Conservation (phyloP, 2,113 vertebrate species). For the Macquaria australasica region DNA sequence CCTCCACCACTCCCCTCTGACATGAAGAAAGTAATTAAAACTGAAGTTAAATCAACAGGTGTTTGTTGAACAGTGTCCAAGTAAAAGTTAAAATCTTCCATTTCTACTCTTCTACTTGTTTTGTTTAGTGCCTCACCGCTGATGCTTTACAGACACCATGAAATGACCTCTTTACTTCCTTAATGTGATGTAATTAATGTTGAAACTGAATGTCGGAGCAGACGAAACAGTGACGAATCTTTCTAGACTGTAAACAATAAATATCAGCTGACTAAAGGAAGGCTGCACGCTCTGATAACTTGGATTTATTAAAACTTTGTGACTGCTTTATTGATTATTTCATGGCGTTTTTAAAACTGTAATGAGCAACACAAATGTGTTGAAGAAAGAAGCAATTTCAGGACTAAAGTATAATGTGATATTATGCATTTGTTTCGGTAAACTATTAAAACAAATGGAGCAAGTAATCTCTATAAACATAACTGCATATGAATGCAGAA, state of each 20-base stretch:
- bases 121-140: background rate
- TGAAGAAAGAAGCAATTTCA: too few relatives aligned
- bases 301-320: too few relatives aligned
- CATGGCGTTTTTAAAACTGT: too few relatives aligned
- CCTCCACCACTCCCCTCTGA: background rate
- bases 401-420: too few relatives aligned
- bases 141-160: background rate
- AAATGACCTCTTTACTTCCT: background rate
- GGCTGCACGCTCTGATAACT: too few relatives aligned
- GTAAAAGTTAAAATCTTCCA: background rate
- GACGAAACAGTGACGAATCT: background rate
- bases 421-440: too few relatives aligned
- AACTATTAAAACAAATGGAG: too few relatives aligned
- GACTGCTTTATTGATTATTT: too few relatives aligned
- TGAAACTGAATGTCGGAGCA: background rate
- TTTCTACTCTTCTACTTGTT: background rate
- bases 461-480: too few relatives aligned
- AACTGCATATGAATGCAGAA: too few relatives aligned
- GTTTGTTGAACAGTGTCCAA: background rate
- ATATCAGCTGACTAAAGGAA: background rate
- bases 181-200: background rate
- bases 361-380: too few relatives aligned
- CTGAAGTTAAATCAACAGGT: background rate
- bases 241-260: background rate
- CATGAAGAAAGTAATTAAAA: background rate